A percentile compares a stretch with the other conserved stretches of the same genome.
These are phyloP conservation scores for Trichopria drosophilae DNA, from an alignment of 2,888 invertebrate genomes.

Conservation along the genomic window DNA sequence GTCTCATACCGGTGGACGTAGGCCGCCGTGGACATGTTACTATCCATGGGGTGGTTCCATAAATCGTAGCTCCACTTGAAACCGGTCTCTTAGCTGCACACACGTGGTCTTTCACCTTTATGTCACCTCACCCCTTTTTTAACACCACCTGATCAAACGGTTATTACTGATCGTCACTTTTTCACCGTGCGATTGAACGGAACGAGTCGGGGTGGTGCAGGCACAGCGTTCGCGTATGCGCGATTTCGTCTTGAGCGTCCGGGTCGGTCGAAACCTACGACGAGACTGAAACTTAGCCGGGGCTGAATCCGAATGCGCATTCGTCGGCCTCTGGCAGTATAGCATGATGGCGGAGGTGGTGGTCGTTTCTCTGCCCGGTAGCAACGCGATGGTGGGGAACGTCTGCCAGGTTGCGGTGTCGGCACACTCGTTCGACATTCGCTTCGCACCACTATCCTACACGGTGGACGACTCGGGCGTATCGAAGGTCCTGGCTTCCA, in stretches of 20 bases:
- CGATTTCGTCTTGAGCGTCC: conserved; percentile 30
- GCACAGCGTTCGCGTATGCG: too few relatives aligned
- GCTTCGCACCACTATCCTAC: too few relatives aligned
- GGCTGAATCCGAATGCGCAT: conserved; percentile 24
- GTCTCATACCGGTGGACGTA: conserved; percentile 52
- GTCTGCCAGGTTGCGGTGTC: conserved; percentile 43
- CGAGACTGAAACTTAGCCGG: conserved; percentile 44
- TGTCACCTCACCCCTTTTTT: conserved; percentile 30
- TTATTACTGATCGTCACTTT: neutral
- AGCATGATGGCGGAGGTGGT: conserved; percentile 32
- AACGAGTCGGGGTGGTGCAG: neutral
- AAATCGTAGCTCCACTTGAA: conserved; percentile 46
- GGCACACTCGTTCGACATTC: too few relatives aligned
- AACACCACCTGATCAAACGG: conserved; percentile 1
- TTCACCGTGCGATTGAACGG: neutral
- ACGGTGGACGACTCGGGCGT: too few relatives aligned
- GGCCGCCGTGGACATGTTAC: conserved; percentile 57
- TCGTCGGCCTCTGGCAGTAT: conserved; percentile 28
- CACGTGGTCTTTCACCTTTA: conserved; percentile 25
- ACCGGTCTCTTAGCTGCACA: conserved; percentile 36
- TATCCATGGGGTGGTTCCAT: conserved; percentile 57
- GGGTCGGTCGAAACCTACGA: conserved; percentile 43
- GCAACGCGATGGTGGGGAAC: conserved; percentile 39
- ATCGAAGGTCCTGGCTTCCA: too few relatives aligned
- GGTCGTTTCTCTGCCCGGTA: conserved; percentile 37